Conservation (phyloP, 2,888 invertebrate genomes). For the Drosophila phalerata region DNA sequence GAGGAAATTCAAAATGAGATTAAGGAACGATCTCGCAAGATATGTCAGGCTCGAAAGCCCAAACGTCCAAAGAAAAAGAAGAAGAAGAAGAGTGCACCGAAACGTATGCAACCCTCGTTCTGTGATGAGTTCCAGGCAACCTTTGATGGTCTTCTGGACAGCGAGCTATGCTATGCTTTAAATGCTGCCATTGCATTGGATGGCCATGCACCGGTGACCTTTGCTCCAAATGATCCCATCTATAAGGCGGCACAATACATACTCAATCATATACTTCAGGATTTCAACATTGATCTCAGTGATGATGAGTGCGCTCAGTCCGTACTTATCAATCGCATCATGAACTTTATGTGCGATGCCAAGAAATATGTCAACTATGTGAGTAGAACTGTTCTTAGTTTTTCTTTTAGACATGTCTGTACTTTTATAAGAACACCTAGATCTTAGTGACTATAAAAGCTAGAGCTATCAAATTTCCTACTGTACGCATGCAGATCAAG, state of each 20-base stretch:
- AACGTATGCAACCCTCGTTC: conserved; percentile 34
- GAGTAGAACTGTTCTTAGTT: conserved; percentile 32
- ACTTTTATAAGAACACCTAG: no score
- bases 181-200: conserved; percentile 79
- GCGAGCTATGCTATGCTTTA: conserved; percentile 80
- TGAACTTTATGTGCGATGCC: conserved; percentile 75
- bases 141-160: conserved; percentile 76
- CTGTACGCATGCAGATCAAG: no score
- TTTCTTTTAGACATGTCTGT: no score
- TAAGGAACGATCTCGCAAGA: conserved; percentile 34
- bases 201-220: conserved; percentile 57
- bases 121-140: conserved; percentile 63
- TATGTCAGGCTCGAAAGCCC: conserved; percentile 9
- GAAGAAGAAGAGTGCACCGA: conserved; percentile 29
- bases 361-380: conserved; percentile 81
- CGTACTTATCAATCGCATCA: conserved; percentile 65
- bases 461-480: no score
- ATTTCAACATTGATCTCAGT: conserved; percentile 80
- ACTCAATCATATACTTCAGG: conserved; percentile 75
- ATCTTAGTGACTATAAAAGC: no score
- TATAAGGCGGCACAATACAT: conserved; percentile 84
- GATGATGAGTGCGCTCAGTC: conserved; percentile 60
- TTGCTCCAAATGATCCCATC: conserved; percentile 75
- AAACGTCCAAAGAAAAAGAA: conserved; percentile 40
- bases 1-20: conserved; percentile 66